Conservation (phyloP, 2,888 invertebrate species). For the Spodoptera exigua region DNA sequence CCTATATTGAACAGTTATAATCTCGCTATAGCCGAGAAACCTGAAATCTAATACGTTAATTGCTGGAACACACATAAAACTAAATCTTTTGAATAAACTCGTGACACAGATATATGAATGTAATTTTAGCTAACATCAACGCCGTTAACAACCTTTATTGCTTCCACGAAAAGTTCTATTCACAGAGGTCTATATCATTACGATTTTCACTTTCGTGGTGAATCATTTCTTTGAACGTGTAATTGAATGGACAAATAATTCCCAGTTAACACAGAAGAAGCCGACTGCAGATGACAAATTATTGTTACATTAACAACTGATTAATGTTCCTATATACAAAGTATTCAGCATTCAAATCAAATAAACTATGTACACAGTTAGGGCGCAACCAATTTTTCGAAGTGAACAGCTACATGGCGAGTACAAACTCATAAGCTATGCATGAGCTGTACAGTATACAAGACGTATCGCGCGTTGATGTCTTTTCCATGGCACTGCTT, state of each 20-base stretch:
- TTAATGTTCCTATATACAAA: slow-evolving; percentile 5
- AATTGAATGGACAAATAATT: slow-evolving; percentile 15
- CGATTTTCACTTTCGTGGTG: slow-evolving; percentile 40
- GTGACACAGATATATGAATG: slow-evolving; percentile 25
- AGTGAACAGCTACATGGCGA: too few relatives aligned
- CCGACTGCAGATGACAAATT: slow-evolving; percentile 6
- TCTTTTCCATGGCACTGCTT: slow-evolving; percentile 64
- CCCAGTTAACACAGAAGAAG: slow-evolving; percentile 10
- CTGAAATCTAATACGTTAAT: slow-evolving; percentile 33
- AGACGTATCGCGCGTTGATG: slow-evolving; percentile 66
- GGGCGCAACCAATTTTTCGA: too few relatives aligned
- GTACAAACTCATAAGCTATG: background rate
- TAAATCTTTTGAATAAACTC: slow-evolving; percentile 14
- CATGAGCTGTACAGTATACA: background rate
- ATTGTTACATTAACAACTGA: slow-evolving; percentile 20
- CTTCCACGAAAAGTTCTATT: slow-evolving; percentile 35
- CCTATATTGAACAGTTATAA: slow-evolving; percentile 24
- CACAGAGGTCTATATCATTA: slow-evolving; percentile 15
- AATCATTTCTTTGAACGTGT: slow-evolving; percentile 21
- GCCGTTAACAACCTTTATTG: slow-evolving; percentile 28
- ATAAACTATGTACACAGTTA: slow-evolving; percentile 2
- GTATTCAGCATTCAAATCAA: slow-evolving; percentile 2
- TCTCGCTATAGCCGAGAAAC: slow-evolving; percentile 23
- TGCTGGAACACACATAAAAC: slow-evolving; percentile 15
- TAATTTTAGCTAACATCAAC: slow-evolving; percentile 24